These are phyloP conservation scores for Rhipidura dahli DNA, from an alignment of 2,113 vertebrate species.

Conservation along the genomic window DNA sequence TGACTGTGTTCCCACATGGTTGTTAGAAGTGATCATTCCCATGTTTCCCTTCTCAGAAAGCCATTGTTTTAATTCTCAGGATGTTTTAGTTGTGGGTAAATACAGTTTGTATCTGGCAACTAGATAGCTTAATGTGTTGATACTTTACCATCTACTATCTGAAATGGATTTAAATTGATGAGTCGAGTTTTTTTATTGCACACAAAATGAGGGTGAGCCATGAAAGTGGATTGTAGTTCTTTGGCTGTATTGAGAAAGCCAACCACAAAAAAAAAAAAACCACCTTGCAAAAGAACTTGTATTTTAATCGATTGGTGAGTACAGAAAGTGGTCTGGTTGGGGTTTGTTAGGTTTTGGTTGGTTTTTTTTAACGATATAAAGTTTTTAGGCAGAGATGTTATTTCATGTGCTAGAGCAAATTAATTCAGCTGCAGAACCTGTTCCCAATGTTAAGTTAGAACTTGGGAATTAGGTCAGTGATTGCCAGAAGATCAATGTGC, in stretches of 20 bases:
- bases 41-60: neutral
- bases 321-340: neutral
- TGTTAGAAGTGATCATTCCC: neutral
- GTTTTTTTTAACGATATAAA: neutral
- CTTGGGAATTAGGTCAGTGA: neutral
- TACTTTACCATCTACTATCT: neutral
- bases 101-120: neutral
- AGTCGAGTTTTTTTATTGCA: neutral
- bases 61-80: neutral
- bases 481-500: neutral
- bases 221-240: neutral
- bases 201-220: neutral
- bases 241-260: neutral
- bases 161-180: neutral
- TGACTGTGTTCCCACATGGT: neutral
- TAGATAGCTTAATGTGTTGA: neutral
- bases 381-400: neutral
- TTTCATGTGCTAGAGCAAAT: neutral
- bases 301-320: neutral
- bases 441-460: neutral
- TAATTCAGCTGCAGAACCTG: neutral
- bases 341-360: neutral
- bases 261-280: neutral
- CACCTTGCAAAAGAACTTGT: neutral
- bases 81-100: neutral